Percentiles rank a stretch among this genome's conserved stretches.
Conservation (phyloP, 2,888 invertebrate species). For the Schizaphis graminum region DNA sequence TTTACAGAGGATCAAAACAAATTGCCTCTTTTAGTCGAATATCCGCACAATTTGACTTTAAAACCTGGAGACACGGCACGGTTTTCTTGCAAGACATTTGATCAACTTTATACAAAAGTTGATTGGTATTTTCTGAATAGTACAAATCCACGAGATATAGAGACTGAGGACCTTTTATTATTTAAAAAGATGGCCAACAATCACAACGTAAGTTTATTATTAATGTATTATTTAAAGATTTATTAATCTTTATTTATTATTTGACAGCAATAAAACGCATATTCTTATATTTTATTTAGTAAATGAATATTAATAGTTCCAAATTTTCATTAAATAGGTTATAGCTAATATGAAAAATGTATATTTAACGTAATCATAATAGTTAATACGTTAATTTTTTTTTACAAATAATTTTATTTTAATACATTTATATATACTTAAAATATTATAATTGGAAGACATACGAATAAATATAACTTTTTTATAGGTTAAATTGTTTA, state of each 20-base stretch:
- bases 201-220: conserved; percentile 48
- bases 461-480: background rate
- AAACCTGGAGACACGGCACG: conserved; percentile 67
- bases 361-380: background rate
- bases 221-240: background rate
- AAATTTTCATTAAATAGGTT: background rate
- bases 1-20: conserved; percentile 67
- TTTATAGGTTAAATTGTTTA: conserved; percentile 32
- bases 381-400: background rate
- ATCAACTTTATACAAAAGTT: conserved; percentile 74
- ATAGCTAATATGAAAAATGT: background rate
- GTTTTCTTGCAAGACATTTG: conserved; percentile 68
- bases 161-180: background rate
- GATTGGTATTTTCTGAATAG: conserved; percentile 77
- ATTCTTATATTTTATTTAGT: background rate
- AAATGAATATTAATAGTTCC: background rate
- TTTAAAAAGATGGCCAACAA: conserved; percentile 27
- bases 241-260: background rate
- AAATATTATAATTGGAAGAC: background rate
- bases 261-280: background rate
- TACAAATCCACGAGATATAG: background rate
- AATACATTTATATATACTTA: background rate
- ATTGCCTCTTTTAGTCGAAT: conserved; percentile 69
- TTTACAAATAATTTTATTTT: background rate
- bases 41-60: conserved; percentile 68